Evolutionary conservation across 2,888 invertebrate genomes (phyloP).

Genomic region (Yponomeuta cagnagella): DNA sequence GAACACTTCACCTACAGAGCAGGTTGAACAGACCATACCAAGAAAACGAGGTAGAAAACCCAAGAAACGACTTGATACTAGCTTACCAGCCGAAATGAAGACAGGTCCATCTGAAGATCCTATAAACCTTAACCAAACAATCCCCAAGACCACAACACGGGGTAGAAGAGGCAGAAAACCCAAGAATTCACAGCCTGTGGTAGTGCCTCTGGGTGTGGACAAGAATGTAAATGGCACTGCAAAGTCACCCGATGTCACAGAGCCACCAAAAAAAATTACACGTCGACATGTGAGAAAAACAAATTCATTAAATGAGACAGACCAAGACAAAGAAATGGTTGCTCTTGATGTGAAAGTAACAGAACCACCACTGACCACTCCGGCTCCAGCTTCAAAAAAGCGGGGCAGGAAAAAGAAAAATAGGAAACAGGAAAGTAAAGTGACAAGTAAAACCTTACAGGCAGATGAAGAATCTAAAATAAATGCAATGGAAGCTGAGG

Average conservation of each 20-base stretch:
- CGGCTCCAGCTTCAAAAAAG: slow-evolving; percentile 17
- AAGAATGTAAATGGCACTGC: neutral
- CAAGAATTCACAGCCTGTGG: neutral
- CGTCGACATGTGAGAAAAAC: neutral
- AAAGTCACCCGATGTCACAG: neutral
- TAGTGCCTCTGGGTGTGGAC: neutral
- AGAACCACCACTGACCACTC: neutral
- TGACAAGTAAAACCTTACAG: neutral
- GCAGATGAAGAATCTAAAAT: slow-evolving; percentile 8
- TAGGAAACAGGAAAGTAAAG: neutral
- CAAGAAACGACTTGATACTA: neutral
- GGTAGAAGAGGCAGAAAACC: slow-evolving; percentile 11
- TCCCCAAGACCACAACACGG: neutral
- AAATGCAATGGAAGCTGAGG: slow-evolving; percentile 23
- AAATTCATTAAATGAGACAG: neutral
- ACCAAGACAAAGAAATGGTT: neutral
- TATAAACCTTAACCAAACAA: neutral
- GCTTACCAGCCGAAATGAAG: neutral
- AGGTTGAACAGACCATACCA: neutral
- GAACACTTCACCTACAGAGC: neutral
- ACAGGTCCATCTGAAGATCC: neutral
- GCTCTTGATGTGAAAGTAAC: neutral
- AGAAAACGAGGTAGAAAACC: slow-evolving; percentile 13
- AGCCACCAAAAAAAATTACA: slow-evolving; percentile 2
- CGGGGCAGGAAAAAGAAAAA: slow-evolving; percentile 23